phyloP scores from a whole-genome alignment of 23 tunicate species.

The Aplidium turbinatum region DNA sequence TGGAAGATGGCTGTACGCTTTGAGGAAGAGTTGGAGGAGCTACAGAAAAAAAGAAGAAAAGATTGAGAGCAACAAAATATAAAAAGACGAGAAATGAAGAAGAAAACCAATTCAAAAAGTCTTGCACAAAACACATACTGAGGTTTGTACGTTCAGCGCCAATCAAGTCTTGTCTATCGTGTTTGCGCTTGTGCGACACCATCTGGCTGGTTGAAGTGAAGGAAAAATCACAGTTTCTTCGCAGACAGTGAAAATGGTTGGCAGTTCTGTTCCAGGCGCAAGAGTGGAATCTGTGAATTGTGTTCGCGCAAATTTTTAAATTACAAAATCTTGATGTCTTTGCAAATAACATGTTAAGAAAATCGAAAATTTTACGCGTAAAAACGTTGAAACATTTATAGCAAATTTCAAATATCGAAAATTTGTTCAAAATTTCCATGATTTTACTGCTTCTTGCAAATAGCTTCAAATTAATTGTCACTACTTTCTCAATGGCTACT shows the following conservation, averaged over 20 bases:
- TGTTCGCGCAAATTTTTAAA: not conserved
- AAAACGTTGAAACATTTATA: not conserved
- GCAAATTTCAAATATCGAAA: not conserved
- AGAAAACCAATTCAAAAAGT: no score
- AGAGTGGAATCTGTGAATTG: constrained; percentile 39
- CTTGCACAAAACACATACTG: not conserved
- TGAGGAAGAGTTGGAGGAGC: not conserved
- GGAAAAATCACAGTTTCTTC: constrained; percentile 58
- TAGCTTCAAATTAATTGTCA: no score
- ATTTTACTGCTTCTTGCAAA: no score
- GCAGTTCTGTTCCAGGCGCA: constrained; percentile 78
- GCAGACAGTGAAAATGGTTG: constrained; percentile 87
- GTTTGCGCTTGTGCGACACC: constrained; percentile 88
- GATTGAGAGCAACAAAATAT: no score
- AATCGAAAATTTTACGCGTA: not conserved
- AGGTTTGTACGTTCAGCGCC: constrained; percentile 6
- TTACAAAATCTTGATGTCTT: not conserved
- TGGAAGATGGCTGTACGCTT: not conserved
- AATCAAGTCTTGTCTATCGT: constrained; percentile 59
- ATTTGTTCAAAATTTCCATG: not conserved
- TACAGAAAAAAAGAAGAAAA: no score
- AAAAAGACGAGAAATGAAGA: no score
- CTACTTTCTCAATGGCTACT: no score
- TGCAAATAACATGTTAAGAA: not conserved
- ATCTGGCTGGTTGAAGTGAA: constrained; percentile 86